These are phyloP conservation scores for Psittacara wagleri DNA, from an alignment of 2,113 vertebrate species.

Conservation along the genomic window DNA sequence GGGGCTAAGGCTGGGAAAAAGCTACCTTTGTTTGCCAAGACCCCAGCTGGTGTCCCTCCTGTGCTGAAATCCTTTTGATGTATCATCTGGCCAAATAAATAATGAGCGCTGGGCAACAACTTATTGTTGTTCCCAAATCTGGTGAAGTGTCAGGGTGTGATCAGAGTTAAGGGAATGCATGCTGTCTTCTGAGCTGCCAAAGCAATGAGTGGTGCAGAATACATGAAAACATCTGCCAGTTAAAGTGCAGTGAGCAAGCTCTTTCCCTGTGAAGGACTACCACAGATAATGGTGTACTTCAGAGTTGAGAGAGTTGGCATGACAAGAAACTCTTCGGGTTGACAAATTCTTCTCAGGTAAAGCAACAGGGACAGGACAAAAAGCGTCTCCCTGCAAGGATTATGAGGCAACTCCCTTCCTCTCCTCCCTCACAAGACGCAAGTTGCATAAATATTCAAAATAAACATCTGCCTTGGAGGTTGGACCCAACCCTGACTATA, in stretches of 20 bases:
- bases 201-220: not conserved
- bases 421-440: not conserved
- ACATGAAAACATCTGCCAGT: not conserved
- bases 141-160: not conserved
- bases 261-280: not conserved
- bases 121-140: not conserved
- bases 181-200: not conserved
- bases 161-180: not conserved
- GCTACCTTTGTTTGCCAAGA: not conserved
- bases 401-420: not conserved
- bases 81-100: conserved; percentile 6
- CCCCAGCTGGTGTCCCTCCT: not conserved
- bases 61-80: conserved; percentile 1
- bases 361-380: not conserved
- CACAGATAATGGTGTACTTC: rapidly evolving
- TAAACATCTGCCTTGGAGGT: not conserved
- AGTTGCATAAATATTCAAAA: not conserved
- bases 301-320: not conserved
- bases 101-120: not conserved
- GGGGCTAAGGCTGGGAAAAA: not conserved
- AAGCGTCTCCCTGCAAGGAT: not conserved
- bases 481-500: not conserved
- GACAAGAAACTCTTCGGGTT: not conserved
- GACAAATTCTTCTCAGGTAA: not conserved
- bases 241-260: not conserved